Evolutionary conservation across 2,113 vertebrate genomes (phyloP).

Genomic region (Cyanoderma ruficeps): DNA sequence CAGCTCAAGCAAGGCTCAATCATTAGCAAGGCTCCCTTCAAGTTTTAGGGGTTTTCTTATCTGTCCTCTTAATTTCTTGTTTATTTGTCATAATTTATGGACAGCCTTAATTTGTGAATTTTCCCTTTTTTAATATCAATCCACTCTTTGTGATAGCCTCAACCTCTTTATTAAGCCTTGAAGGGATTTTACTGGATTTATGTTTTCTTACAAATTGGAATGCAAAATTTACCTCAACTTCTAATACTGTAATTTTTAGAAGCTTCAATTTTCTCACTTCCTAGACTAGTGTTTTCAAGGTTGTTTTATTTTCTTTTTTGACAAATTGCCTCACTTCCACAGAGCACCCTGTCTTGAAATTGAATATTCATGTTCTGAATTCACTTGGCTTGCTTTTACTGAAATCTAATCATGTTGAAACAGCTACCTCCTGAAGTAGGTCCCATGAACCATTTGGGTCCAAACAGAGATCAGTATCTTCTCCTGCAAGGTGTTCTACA

Average conservation of each 20-base stretch:
- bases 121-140: background rate
- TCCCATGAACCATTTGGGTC: background rate
- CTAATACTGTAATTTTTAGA: background rate
- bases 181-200: background rate
- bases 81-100: background rate
- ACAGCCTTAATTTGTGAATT: background rate
- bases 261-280: background rate
- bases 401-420: background rate
- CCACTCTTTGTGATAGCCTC: background rate
- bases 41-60: background rate
- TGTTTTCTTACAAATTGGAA: background rate
- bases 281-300: background rate
- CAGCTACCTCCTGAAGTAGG: background rate
- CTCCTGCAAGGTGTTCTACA: background rate
- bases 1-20: background rate
- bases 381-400: conserved; percentile 2
- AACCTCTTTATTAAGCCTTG: background rate
- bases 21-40: background rate
- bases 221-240: background rate
- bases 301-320: background rate
- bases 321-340: conserved; percentile 5
- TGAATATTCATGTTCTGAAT: conserved; percentile 24
- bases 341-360: background rate
- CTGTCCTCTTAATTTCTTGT: background rate
- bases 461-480: background rate